Percentiles rank a stretch among this genome's conserved stretches.
Conservation (phyloP, 1,140 invertebrate genomes). For the Tachypleus tridentatus region DNA sequence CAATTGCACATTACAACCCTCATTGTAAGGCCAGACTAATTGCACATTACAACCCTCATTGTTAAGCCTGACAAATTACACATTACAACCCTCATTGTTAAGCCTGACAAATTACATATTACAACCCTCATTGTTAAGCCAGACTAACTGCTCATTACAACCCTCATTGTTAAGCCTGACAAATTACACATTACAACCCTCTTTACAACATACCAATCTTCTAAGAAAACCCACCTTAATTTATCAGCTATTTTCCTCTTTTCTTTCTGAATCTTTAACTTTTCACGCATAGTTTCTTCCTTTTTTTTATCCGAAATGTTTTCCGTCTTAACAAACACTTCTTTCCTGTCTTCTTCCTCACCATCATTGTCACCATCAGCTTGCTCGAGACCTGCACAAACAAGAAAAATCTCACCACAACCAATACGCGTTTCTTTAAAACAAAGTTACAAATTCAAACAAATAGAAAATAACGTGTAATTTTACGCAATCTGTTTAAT, state of each 20-base stretch:
- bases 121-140: too few species aligned
- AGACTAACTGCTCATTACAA: too few species aligned
- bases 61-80: too few species aligned
- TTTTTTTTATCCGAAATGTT: slow-evolving; percentile 63
- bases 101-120: too few species aligned
- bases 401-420: slow-evolving; percentile 20
- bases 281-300: slow-evolving; percentile 70
- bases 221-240: slow-evolving; percentile 5
- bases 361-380: slow-evolving; percentile 24
- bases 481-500: too few species aligned
- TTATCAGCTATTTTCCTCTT: slow-evolving; percentile 18
- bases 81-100: too few species aligned
- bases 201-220: too few species aligned
- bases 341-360: slow-evolving; percentile 32
- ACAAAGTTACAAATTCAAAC: background rate
- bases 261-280: slow-evolving; percentile 37
- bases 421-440: slow-evolving; percentile 3
- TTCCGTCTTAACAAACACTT: slow-evolving; percentile 31
- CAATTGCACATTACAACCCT: too few species aligned
- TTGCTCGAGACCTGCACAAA: background rate
- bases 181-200: too few species aligned
- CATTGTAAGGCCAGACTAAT: too few species aligned
- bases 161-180: too few species aligned
- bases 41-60: too few species aligned
- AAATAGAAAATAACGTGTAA: background rate